Evolutionary conservation across 2,888 invertebrate species (phyloP), one percentile per base, ranked within the genome.

Genomic region (Bombylius discolor): DNA sequence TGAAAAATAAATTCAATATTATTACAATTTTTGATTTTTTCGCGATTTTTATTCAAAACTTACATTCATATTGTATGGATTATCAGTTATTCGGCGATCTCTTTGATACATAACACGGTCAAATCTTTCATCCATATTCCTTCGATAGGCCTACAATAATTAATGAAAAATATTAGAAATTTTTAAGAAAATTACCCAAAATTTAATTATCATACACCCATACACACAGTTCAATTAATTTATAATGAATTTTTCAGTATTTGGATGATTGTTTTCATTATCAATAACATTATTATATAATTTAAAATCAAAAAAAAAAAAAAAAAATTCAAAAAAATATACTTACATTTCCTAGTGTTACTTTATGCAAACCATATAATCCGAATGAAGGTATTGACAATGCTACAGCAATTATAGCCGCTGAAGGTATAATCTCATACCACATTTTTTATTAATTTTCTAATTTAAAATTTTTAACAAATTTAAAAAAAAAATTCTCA

Each of bases 401-500:
- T 4, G 76, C 80, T 46, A 76, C 80, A 49, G 78, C 73, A 53
- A 85, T 79, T 60, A 85, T 81, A 60, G 74, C 76, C 60, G 79
- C 78, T 64, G 80, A 77, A 13, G 85, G 85, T 64, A 85, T 65
- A 69, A 84, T 79, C 80, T 85, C 85, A 71, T 81, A 85, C 85
- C 85, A 85, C 85, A 85, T 85, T 68, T 64, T 71, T 4, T 42
- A 36, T 5, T 42, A 11, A 42, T 11, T 42, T 23, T 23, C 23
- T 23, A 23, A 23, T 23, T 23, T 23, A 23, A 23, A 3, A 23
- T 23, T 23, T 23, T 23, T 23, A 23, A 23, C 23, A 23, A 23
- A 2, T 23, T 23, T 23, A 23, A 23, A 3, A 23, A 3, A 23
- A 23, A 23, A 23, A 23, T 23, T 23, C 23, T 23, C 23, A 23